phyloP scores from a whole-genome alignment of 1,140 invertebrate species.

The Drosophila fuyamai region DNA sequence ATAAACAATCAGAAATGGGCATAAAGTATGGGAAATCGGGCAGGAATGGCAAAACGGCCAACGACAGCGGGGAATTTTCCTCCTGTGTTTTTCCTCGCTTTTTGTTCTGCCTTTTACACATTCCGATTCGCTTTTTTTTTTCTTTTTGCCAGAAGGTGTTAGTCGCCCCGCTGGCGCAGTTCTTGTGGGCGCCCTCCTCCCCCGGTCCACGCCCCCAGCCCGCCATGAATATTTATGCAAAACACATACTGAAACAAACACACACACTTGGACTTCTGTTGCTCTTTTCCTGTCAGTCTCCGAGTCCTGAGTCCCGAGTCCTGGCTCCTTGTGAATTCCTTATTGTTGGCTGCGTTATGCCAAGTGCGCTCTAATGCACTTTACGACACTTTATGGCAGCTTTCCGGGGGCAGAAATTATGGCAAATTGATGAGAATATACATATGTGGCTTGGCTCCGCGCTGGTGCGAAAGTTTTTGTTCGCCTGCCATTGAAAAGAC shows the following conservation, averaged over 20 bases:
- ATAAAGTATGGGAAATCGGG: slow-evolving; percentile 78
- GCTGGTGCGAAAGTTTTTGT: slow-evolving; percentile 18
- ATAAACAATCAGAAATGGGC: slow-evolving; percentile 81
- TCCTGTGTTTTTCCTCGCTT: slow-evolving; percentile 5
- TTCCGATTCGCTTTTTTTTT: background rate
- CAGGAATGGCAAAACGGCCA: slow-evolving; percentile 21
- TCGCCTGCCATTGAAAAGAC: slow-evolving; percentile 10
- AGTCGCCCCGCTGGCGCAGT: slow-evolving; percentile 52
- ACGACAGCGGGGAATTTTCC: slow-evolving; percentile 36
- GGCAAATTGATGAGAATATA: slow-evolving; percentile 63
- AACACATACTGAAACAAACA: slow-evolving; percentile 21
- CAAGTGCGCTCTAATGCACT: slow-evolving; percentile 82
- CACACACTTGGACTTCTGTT: slow-evolving; percentile 37
- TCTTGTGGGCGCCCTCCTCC: slow-evolving; percentile 42
- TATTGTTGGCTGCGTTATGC: slow-evolving; percentile 54
- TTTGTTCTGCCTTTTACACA: background rate
- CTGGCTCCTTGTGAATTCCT: slow-evolving; percentile 29
- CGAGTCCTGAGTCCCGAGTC: background rate
- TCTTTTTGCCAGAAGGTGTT: slow-evolving; percentile 50
- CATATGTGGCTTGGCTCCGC: slow-evolving; percentile 33
- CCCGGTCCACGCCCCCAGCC: background rate
- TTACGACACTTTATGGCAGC: slow-evolving; percentile 79
- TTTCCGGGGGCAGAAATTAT: slow-evolving; percentile 55
- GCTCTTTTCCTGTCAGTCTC: slow-evolving; percentile 34
- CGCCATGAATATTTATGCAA: slow-evolving; percentile 75